These are phyloP conservation scores for Corythornis madagascariensis DNA, from an alignment of 2,113 vertebrate species.

Conservation along the genomic window DNA sequence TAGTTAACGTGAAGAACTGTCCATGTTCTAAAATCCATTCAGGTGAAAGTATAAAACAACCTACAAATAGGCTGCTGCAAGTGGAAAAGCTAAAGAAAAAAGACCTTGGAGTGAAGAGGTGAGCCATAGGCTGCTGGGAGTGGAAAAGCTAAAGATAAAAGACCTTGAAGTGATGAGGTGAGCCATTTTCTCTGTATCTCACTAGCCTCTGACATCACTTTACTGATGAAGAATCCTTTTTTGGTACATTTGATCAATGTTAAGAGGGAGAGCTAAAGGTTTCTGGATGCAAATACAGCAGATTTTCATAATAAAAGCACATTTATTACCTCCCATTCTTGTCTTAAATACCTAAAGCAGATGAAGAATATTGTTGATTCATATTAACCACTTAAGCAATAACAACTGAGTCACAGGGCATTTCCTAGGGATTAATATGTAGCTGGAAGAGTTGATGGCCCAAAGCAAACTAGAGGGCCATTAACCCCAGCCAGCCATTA, in stretches of 20 bases:
- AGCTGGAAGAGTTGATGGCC: background rate
- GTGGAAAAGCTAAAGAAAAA: background rate
- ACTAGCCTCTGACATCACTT: background rate
- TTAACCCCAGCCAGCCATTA: background rate
- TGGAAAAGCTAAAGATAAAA: background rate
- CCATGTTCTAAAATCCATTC: background rate
- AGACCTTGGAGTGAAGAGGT: background rate
- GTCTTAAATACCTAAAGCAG: background rate
- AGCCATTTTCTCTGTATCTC: background rate
- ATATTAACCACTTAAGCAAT: background rate
- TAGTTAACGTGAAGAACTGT: background rate
- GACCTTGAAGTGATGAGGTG: background rate
- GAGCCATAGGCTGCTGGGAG: background rate
- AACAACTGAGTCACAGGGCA: background rate
- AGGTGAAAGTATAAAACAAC: background rate
- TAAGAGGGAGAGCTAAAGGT: background rate
- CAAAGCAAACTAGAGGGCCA: conserved; percentile 20
- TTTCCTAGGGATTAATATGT: conserved; percentile 15
- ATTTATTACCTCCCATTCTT: background rate
- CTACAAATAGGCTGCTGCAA: background rate
- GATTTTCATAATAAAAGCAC: background rate
- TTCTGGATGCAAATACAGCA: background rate
- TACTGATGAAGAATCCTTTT: background rate
- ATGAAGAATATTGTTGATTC: conserved; percentile 1
- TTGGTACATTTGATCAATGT: background rate